These are phyloP conservation scores for Drosophila conformis DNA, from an alignment of 2,888 invertebrate species.

Conservation along the genomic window DNA sequence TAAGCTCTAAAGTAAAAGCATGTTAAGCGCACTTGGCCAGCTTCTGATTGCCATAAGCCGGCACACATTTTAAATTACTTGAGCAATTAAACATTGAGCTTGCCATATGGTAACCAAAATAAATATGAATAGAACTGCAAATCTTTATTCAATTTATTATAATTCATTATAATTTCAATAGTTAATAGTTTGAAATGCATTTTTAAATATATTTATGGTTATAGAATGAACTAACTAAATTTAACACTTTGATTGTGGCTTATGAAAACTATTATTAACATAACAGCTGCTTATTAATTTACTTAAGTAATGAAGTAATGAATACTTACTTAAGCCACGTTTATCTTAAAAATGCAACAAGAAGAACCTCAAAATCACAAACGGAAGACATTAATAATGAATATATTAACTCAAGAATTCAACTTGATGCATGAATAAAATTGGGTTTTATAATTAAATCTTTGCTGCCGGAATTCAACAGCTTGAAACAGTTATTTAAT, in stretches of 20 bases:
- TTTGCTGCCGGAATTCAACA: neutral
- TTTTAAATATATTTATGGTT: neutral
- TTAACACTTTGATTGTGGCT: neutral
- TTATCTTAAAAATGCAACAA: neutral
- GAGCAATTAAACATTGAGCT: neutral
- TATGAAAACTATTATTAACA: neutral
- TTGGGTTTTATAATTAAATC: conserved; percentile 4
- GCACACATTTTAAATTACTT: neutral
- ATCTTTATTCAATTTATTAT: neutral
- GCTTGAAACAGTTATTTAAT: conserved; percentile 10
- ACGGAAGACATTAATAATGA: neutral
- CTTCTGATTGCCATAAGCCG: neutral
- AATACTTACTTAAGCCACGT: neutral
- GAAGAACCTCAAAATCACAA: neutral
- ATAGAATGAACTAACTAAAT: neutral
- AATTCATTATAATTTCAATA: neutral
- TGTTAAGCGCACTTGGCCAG: neutral
- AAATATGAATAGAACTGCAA: neutral
- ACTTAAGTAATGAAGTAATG: neutral
- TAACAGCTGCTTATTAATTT: neutral
- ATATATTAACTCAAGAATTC: neutral
- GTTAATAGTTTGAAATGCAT: neutral
- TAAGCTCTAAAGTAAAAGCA: conserved; percentile 16
- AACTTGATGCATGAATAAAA: neutral
- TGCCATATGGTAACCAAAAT: neutral